These are phyloP conservation scores for Stegastes partitus DNA, from an alignment of 2,113 vertebrate genomes.

Conservation along the genomic window DNA sequence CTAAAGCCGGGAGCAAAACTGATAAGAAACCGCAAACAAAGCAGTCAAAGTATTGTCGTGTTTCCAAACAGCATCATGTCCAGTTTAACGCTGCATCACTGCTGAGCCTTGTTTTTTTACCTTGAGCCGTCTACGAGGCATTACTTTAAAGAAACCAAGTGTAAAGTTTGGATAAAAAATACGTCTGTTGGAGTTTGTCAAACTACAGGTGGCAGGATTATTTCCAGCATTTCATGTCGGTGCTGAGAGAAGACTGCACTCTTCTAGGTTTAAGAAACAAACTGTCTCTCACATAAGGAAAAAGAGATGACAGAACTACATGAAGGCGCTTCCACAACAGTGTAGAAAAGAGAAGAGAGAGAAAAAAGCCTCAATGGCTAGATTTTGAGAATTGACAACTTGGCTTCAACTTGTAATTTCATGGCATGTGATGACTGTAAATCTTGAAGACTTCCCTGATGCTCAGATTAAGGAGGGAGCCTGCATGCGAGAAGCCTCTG, in stretches of 20 bases:
- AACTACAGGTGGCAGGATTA: neutral
- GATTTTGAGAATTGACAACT: neutral
- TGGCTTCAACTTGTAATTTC: conserved; percentile 28
- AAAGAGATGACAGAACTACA: conserved; percentile 26
- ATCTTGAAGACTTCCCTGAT: conserved; percentile 22
- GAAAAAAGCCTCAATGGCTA: neutral
- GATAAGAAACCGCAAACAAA: no score
- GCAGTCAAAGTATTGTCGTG: accelerated
- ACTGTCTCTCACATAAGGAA: neutral
- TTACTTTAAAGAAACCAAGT: no score
- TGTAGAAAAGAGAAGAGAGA: conserved; percentile 1
- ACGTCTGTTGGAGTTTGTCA: neutral
- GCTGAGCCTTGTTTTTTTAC: no score
- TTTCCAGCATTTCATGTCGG: neutral
- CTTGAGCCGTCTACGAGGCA: neutral
- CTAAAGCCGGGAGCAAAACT: no score
- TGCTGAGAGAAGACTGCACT: conserved; percentile 15
- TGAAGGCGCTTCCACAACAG: conserved; percentile 57
- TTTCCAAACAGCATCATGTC: neutral
- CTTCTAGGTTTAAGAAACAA: neutral
- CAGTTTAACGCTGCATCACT: no score
- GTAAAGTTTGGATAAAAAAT: no score
- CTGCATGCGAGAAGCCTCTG: neutral
- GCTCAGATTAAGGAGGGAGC: neutral
- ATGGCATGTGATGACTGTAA: conserved; percentile 25